phyloP scores from a whole-genome alignment of 2,888 invertebrate genomes.

The Ischnus inquisitorius region DNA sequence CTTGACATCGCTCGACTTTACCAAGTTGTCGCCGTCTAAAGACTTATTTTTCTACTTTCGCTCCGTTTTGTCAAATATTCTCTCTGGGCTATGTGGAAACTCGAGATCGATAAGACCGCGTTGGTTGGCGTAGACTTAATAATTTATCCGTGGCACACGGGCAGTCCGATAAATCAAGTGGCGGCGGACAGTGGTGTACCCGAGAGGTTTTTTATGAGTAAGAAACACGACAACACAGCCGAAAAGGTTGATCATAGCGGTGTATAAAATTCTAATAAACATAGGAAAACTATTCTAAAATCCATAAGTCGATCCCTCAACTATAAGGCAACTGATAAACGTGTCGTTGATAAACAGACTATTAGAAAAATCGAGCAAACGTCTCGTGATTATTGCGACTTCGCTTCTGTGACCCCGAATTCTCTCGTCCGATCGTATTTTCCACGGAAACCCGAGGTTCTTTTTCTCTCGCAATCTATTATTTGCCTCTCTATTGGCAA shows the following conservation, averaged over 20 bases:
- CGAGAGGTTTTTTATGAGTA: slow-evolving; percentile 45
- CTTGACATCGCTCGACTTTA: neutral
- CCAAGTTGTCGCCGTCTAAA: neutral
- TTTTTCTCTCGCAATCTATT: neutral
- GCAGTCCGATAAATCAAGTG: neutral
- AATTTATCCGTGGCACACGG: slow-evolving; percentile 51
- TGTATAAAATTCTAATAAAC: slow-evolving; percentile 21
- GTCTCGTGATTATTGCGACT: neutral
- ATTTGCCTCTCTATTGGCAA: neutral
- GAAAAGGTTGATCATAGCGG: neutral
- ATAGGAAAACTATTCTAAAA: slow-evolving; percentile 17
- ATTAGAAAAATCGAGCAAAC: no score
- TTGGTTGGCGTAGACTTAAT: slow-evolving; percentile 46
- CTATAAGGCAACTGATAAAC: no score
- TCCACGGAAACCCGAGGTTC: neutral
- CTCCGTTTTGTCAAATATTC: slow-evolving; percentile 24
- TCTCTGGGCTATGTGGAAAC: slow-evolving; percentile 31
- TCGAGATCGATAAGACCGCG: slow-evolving; percentile 53
- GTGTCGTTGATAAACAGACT: no score
- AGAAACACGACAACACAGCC: slow-evolving; percentile 22
- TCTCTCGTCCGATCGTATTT: neutral
- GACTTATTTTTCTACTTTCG: slow-evolving; percentile 29
- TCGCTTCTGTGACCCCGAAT: neutral
- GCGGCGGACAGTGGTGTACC: slow-evolving; percentile 28
- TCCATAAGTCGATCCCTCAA: no score